Base-by-base conservation (phyloP, 1,140 invertebrate genomes). In the Drosophila littoralis region DNA sequence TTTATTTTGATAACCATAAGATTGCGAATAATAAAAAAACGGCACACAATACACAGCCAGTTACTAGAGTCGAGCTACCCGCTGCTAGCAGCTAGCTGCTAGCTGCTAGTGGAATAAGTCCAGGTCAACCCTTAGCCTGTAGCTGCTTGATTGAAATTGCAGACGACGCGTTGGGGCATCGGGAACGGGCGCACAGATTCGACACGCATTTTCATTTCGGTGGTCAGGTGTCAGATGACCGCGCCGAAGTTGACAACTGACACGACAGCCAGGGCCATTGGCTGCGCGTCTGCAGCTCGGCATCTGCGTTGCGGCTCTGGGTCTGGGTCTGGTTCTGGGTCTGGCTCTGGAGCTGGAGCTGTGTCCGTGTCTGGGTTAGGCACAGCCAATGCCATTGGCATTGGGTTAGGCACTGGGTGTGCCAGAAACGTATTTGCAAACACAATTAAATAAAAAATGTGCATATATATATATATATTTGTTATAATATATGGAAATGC, bases 1-100 rank as follows among this genome's bases (percentile, higher is more conserved):
- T 89, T 89, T 90, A 89, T 84, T 89, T 84, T 89, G 85, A 89
- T 89, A 89, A 90, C 77, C 84, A 88, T 89, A 88, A 88, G 84
- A 88, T 88, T 88, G 83, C 83, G 79, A 88, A 82, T 82, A 79
- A 84, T 71, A 72, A 67, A 78, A 75, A 32, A 10, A 12, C 8
- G 8, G 10, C 1, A 50, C 1, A 50, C 46, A 46, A 57, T 33
- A 55, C 13, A 50, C 6, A 12, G 36, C 10, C 50, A 42, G 42
- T 43, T 28, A 28, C 22, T 28, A 28, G 22, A 28, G 22, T 5
- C 22, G 22, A 61, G 17, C 9, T 38, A 61, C 15, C 12, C 10
- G 38, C 40, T 6, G 7, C 12, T 13, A 33, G 60, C 50, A 32
- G 35, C 51, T 38, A 17, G n/a, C n/a, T n/a, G 33, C 32, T 33